Conservation (phyloP, 2,797 vertebrate genomes). For the Argentina silus region DNA sequence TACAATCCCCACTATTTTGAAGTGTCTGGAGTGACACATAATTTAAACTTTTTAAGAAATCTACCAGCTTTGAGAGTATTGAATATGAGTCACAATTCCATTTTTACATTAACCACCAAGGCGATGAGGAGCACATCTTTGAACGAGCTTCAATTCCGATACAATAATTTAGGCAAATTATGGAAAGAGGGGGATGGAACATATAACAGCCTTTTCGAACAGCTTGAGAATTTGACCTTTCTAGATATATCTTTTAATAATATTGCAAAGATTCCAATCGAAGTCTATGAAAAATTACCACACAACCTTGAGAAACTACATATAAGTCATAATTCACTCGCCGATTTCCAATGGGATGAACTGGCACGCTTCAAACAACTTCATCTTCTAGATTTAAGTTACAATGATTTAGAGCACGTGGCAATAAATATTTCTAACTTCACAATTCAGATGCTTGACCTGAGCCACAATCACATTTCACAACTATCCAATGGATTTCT, state of each 20-base stretch:
- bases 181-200: slow-evolving; percentile 70
- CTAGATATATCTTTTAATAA: slow-evolving; percentile 80
- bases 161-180: slow-evolving; percentile 76
- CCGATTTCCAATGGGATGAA: slow-evolving; percentile 70
- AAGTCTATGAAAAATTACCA: slow-evolving; percentile 69
- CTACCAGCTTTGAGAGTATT: slow-evolving; percentile 77
- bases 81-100: slow-evolving; percentile 80
- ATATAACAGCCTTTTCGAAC: slow-evolving; percentile 70
- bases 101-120: slow-evolving; percentile 78
- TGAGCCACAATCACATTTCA: slow-evolving; percentile 75
- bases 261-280: slow-evolving; percentile 59
- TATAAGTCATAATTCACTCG: slow-evolving; percentile 66
- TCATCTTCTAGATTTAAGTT: slow-evolving; percentile 71
- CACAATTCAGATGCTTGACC: slow-evolving; percentile 70
- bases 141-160: slow-evolving; percentile 73
- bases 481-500: slow-evolving; percentile 69
- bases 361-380: slow-evolving; percentile 67
- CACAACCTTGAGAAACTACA: slow-evolving; percentile 63
- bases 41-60: slow-evolving; percentile 77
- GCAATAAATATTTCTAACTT: slow-evolving; percentile 49
- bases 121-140: slow-evolving; percentile 73
- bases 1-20: slow-evolving; percentile 82
- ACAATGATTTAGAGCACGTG: slow-evolving; percentile 70
- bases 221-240: slow-evolving; percentile 70
- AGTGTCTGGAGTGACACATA: slow-evolving; percentile 73